Evolutionary conservation across 64 coral and sea anemone genomes (phyloP).

Genomic region (Montipora sp.): DNA sequence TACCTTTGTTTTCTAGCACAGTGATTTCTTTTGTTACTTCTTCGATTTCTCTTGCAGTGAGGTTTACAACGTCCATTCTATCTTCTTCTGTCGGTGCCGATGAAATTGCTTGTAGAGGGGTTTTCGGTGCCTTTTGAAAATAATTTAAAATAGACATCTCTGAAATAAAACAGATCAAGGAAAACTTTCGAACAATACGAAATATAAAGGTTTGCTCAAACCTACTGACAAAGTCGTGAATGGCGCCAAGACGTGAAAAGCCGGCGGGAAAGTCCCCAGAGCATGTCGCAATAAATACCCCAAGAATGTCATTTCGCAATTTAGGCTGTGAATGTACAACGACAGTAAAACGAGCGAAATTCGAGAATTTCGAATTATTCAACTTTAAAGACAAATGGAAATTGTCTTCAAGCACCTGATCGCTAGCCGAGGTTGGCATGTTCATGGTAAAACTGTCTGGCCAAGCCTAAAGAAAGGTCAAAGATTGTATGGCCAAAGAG

Average conservation of each 20-base stretch:
- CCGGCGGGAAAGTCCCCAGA: not conserved
- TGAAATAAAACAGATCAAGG: conserved; percentile 19
- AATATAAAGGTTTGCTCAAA: conserved; percentile 23
- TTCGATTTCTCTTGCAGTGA: conserved; percentile 67
- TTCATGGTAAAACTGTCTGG: not conserved
- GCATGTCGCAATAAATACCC: not conserved
- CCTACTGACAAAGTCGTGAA: not conserved
- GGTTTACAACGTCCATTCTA: conserved; percentile 23
- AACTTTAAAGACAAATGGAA: not conserved
- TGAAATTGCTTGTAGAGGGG: conserved; percentile 37
- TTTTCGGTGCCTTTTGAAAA: conserved; percentile 69
- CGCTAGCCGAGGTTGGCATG: conserved; percentile 48
- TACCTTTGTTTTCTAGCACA: not conserved
- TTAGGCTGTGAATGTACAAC: not conserved
- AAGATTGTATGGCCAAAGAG: conserved; percentile 1
- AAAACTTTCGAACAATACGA: conserved; percentile 10
- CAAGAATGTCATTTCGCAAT: not conserved
- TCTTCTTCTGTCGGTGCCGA: conserved; percentile 45
- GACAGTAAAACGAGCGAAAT: not conserved
- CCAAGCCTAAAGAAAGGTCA: conserved; percentile 15
- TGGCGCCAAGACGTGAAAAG: conserved; percentile 30
- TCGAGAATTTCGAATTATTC: not conserved
- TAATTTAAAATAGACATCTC: conserved; percentile 70
- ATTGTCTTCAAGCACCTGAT: no score
- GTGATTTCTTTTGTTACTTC: conserved; percentile 64